A percentile compares a stretch with the other conserved stretches of the same genome.
Evolutionary conservation across 2,113 vertebrate genomes (phyloP).

Genomic region (Amphilophus citrinellus): DNA sequence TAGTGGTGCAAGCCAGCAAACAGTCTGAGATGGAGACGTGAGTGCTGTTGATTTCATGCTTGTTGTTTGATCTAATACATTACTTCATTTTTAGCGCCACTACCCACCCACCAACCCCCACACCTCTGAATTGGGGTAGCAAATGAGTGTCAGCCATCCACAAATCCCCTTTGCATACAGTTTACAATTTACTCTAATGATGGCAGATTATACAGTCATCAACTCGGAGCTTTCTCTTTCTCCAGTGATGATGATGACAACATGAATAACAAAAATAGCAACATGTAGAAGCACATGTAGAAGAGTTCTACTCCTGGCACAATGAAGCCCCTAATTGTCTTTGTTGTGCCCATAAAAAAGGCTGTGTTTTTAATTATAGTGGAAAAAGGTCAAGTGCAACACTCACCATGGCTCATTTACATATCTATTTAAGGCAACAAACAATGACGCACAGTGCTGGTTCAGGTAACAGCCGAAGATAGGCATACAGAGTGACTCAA

Average conservation of each 20-base stretch:
- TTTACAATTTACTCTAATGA: conserved; percentile 20
- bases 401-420: conserved; percentile 31
- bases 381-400: conserved; percentile 35
- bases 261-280: neutral
- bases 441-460: neutral
- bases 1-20: conserved; percentile 60
- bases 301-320: neutral
- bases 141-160: conserved; percentile 23
- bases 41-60: conserved; percentile 41
- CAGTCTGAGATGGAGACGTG: conserved; percentile 46
- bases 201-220: conserved; percentile 4
- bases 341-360: conserved; percentile 2
- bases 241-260: neutral
- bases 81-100: conserved; percentile 31
- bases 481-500: neutral
- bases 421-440: conserved; percentile 35
- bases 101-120: neutral
- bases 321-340: neutral
- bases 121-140: conserved; percentile 49
- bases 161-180: neutral
- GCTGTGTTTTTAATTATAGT: conserved; percentile 21
- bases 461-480: conserved; percentile 3
- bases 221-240: neutral
- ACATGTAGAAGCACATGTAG: fast-evolving
- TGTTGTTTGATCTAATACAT: conserved; percentile 61